Base-by-base conservation (phyloP, 1,140 invertebrate species). In the Drosophila funebris region DNA sequence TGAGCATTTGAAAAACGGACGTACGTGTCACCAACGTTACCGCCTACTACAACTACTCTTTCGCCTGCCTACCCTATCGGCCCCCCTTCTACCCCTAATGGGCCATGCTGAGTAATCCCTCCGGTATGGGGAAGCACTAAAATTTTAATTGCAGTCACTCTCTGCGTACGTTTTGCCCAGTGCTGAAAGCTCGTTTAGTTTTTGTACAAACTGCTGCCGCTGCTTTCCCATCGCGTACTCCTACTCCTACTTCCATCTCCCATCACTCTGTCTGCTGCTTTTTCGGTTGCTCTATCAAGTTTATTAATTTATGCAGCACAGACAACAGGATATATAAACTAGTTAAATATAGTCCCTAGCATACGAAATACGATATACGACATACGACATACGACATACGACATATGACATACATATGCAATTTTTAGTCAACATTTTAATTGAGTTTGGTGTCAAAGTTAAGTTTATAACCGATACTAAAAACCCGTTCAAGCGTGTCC, bases 81-180 rank as follows among this genome's bases (percentile, higher is more conserved):
- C n/a, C n/a, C 16, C 27, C 48, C 36, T 13, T 20, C 14, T 50
- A 41, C 29, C 27, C 27, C 36, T 29, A 20, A 7, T 22, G 37
- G 4, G 37, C 4, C 8, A 1, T 5, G 27, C 2, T 22, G 18
- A 16, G 37, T 33, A n/a, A n/a, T 33, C 31, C n/a, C 4, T 20
- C 48, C n/a, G 24, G 13, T n/a, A 44, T 44, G 37, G 58, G 24
- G 46, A 76, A 78, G 73, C 71, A 82, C 67, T 87, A 88, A 82
- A 88, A 87, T 88, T 87, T 87, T 87, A 87, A 87, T 87, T 87
- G 82, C 82, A 88, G 75, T 61, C 57, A 85, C 78, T 87, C 74
- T 53, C 62, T 66, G 67, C 58, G 81, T 85, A 84, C 82, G 82
- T 88, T 78, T 76, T 74, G 66, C 62, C 56, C 74, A 39, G 78